phyloP scores from a whole-genome alignment of 2,888 invertebrate species.

The Philhelius pedissequus region DNA sequence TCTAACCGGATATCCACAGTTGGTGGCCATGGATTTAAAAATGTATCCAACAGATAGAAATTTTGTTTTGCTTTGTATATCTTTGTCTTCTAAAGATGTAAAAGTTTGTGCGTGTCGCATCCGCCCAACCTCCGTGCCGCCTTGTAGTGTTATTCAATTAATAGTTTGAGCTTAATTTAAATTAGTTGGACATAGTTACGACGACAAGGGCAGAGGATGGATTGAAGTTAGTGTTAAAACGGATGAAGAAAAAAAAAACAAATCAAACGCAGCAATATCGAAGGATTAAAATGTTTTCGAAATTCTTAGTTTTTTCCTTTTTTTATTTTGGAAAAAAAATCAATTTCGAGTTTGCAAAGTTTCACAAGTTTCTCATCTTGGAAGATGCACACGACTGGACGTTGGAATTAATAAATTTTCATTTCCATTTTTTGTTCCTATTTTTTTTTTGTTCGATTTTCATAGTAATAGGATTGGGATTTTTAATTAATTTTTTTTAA shows the following conservation, averaged over 20 bases:
- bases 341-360: constrained; percentile 52
- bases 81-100: neutral
- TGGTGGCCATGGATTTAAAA: constrained; percentile 11
- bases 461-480: constrained; percentile 21
- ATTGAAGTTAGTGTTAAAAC: constrained; percentile 27
- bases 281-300: constrained; percentile 31
- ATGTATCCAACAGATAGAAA: constrained; percentile 33
- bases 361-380: constrained; percentile 5
- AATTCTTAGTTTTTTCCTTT: neutral
- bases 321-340: neutral
- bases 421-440: neutral
- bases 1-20: constrained; percentile 9
- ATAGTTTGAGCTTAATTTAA: constrained; percentile 64
- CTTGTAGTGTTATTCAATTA: constrained; percentile 63
- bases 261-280: neutral
- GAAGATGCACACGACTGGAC: neutral
- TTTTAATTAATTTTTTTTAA: constrained; percentile 38
- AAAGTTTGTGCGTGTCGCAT: constrained; percentile 8
- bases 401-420: neutral
- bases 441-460: neutral
- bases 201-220: neutral
- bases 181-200: constrained; percentile 61
- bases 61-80: constrained; percentile 23
- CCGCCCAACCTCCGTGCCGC: neutral
- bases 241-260: neutral